Conservation (phyloP, 2,888 invertebrate genomes). For the Diabrotica balteata region DNA sequence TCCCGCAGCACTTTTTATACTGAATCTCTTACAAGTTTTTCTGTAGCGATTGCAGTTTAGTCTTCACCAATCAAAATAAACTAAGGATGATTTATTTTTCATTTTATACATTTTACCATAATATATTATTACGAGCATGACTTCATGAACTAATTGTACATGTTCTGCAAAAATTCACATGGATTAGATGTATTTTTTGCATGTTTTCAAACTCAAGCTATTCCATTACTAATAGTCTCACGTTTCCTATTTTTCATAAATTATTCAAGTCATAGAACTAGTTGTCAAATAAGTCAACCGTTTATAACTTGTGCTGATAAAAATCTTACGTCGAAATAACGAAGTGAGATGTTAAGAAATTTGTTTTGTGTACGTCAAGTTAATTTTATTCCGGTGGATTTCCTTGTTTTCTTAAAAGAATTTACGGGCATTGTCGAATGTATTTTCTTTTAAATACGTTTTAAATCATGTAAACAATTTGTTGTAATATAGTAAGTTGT, state of each 20-base stretch:
- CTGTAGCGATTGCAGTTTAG: too few species aligned
- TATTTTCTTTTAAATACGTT: too few species aligned
- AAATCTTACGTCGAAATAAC: conserved; percentile 27
- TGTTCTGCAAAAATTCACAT: conserved; percentile 12
- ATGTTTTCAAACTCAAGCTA: background rate
- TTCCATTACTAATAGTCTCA: conserved; percentile 41
- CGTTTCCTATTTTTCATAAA: conserved; percentile 44
- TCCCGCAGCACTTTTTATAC: too few species aligned
- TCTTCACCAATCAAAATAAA: too few species aligned
- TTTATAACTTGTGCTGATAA: conserved; percentile 40
- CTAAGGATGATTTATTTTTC: too few species aligned
- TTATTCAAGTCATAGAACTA: conserved; percentile 37
- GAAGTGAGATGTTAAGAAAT: conserved; percentile 21
- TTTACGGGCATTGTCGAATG: background rate
- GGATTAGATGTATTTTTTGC: background rate
- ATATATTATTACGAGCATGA: too few species aligned
- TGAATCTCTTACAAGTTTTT: too few species aligned
- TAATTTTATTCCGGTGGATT: conserved; percentile 5
- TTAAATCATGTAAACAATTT: too few species aligned
- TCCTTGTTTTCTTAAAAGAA: background rate
- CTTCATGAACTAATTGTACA: background rate
- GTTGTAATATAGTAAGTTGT: too few species aligned
- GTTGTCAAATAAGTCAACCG: conserved; percentile 41
- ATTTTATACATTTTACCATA: too few species aligned
- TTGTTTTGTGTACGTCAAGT: conserved; percentile 1